A percentile compares a stretch with the other conserved stretches of the same genome.
phyloP scores from a whole-genome alignment of 2,797 vertebrate species.

The Tiaroga cobitis region DNA sequence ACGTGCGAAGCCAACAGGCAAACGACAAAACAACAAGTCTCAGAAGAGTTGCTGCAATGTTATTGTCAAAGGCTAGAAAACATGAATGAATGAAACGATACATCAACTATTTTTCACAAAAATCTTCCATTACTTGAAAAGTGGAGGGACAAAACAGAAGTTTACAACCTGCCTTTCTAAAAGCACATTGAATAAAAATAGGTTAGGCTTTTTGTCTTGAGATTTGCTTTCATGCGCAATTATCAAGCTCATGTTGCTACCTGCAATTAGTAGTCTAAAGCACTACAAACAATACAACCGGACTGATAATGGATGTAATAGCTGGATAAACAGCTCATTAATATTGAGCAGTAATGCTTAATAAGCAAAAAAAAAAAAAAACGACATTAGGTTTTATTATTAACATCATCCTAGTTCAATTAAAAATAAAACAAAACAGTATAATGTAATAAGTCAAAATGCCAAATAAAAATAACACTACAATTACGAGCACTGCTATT shows the following conservation, averaged over 20 bases:
- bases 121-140: neutral
- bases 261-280: neutral
- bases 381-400: too few relatives aligned
- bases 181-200: neutral
- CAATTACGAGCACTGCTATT: neutral
- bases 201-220: neutral
- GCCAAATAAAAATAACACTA: neutral
- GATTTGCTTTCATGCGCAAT: neutral
- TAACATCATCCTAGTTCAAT: neutral
- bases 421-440: neutral
- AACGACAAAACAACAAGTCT: conserved; percentile 40
- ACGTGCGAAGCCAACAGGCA: neutral
- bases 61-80: neutral
- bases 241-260: neutral
- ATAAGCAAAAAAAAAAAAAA: neutral
- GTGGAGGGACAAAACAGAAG: neutral
- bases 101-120: neutral
- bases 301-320: neutral
- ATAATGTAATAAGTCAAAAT: neutral
- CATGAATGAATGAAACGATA: neutral
- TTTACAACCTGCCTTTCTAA: neutral
- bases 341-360: neutral
- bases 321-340: neutral
- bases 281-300: neutral
- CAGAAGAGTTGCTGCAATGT: conserved; percentile 16